Evolutionary conservation across 2,888 invertebrate species (phyloP).

Genomic region (Aphidoletes aphidimyza): DNA sequence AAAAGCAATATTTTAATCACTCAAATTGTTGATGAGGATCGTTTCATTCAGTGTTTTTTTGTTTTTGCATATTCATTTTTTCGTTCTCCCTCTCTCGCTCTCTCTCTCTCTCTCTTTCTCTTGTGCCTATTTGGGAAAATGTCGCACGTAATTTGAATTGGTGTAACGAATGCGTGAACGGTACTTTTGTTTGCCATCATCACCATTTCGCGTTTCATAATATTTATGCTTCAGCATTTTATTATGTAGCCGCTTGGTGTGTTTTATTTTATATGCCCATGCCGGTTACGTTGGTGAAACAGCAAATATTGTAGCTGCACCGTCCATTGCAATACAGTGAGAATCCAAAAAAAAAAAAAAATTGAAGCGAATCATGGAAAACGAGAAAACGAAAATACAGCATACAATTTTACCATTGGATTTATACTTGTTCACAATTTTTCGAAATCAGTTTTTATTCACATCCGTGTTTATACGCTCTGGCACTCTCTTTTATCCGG

Average conservation of each 20-base stretch:
- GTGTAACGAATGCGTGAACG: not conserved
- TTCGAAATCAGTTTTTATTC: not conserved
- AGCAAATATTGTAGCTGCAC: not conserved
- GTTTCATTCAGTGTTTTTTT: not conserved
- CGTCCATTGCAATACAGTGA: not conserved
- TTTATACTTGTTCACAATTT: not conserved
- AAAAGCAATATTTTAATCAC: slow-evolving; percentile 51
- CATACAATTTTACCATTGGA: not conserved
- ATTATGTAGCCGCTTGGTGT: too few relatives aligned
- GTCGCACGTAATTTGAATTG: slow-evolving; percentile 20
- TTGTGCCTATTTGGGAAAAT: not conserved
- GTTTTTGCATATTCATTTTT: too few relatives aligned
- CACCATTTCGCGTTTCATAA: not conserved
- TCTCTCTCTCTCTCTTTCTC: too few relatives aligned
- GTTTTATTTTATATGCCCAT: not conserved
- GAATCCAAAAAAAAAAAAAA: not conserved
- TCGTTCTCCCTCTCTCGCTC: too few relatives aligned
- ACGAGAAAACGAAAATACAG: not conserved
- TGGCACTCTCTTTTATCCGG: not conserved
- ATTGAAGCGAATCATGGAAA: slow-evolving; percentile 3
- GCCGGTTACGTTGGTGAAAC: not conserved
- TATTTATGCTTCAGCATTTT: slow-evolving; percentile 42
- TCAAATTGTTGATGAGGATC: slow-evolving; percentile 43
- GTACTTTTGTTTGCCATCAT: not conserved
- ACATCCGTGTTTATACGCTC: not conserved